Base-by-base conservation (phyloP, 1,140 invertebrate genomes). In the Rhagoletis pomonella region DNA sequence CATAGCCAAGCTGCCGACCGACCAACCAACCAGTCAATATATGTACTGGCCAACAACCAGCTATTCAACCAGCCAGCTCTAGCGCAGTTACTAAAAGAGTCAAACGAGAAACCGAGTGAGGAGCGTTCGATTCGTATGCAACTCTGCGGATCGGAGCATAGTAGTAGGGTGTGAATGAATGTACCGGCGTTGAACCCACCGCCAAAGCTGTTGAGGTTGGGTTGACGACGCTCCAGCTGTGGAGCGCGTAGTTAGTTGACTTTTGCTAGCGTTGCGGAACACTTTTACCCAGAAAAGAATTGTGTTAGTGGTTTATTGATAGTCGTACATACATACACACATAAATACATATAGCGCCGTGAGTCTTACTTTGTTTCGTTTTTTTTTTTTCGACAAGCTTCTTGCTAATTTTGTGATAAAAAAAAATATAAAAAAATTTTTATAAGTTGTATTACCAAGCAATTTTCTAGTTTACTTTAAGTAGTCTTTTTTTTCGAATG, bases 191-290 rank as follows among this genome's bases (percentile, higher is more conserved):
- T 73, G 39, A 73, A 73, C 69, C 69, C 69, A 47, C 14, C 44
- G 7, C 19, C 73, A 55, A 0, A 5, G 2, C n/a, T 10, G 73
- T 19, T 50, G n/a, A 19, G 2, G 42, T 81, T 14, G 73, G 47
- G 73, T 55, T 81, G 47, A 55, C 73, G 73, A 50, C 47, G 73
- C 47, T 81, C 44, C 9, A 7, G 12, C 17, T 42, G 4, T 50
- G 73, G 73, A 29, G 73, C 44, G 73, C 44, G 19, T 81, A 81
- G 73, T 81, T 81, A 81, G 73, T 81, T 81, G 73, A 81, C 44
- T 81, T 81, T 81, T 50, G 73, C 47, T 81, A 81, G 73, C 73
- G 50, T 81, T 55, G 73, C 73, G 73, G 73, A 81, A 81, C 73
- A 81, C 73, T 81, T 81, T 81, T 58, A 81, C 47, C 47, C n/a